These are phyloP conservation scores for Camarhynchus parvulus DNA, from an alignment of 2,113 vertebrate species.

Conservation along the genomic window DNA sequence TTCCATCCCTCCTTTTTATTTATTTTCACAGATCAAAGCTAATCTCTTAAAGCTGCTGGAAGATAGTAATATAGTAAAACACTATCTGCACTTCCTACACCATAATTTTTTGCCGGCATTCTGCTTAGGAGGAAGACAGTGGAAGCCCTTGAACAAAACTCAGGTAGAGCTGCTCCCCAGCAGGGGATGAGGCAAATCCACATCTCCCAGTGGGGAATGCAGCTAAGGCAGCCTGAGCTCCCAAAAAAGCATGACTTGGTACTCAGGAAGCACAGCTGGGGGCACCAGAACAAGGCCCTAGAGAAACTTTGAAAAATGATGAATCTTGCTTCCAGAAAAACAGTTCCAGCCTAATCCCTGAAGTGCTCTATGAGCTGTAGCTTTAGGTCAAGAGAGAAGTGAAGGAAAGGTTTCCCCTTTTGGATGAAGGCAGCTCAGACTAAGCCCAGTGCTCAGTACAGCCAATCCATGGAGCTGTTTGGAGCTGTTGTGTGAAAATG, in stretches of 20 bases:
- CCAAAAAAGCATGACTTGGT: fast-evolving
- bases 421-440: neutral
- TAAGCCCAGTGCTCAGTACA: neutral
- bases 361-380: neutral
- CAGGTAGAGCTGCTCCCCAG: neutral
- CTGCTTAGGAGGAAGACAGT: neutral
- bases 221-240: neutral
- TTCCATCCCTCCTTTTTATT: neutral
- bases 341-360: neutral
- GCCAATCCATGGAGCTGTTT: neutral
- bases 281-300: too few relatives aligned
- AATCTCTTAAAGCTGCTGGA: neutral
- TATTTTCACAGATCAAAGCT: neutral
- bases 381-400: neutral
- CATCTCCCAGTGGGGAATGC: neutral
- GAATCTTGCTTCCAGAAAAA: neutral
- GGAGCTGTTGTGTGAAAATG: neutral
- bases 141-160: neutral
- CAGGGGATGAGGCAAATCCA: neutral
- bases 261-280: fast-evolving
- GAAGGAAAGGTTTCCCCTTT: neutral
- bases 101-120: neutral
- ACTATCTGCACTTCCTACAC: neutral
- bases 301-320: neutral
- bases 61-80: neutral